Conservation (phyloP, 2,113 vertebrate genomes). For the Ptyas mucosa region DNA sequence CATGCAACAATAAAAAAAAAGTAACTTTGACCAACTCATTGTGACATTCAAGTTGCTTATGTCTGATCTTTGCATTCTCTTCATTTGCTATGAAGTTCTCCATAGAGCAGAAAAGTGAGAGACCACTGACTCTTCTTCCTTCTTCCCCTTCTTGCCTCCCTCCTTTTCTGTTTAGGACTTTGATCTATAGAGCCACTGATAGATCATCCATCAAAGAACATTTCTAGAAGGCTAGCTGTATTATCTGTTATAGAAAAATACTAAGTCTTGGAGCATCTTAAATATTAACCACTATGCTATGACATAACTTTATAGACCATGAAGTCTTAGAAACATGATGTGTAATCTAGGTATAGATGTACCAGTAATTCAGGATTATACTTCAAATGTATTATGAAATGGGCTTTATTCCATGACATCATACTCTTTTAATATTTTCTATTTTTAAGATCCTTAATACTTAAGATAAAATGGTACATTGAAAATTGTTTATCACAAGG, state of each 20-base stretch:
- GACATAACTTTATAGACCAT: not conserved
- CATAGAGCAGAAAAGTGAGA: not conserved
- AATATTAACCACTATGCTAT: not conserved
- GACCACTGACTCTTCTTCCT: not conserved
- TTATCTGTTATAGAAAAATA: not conserved
- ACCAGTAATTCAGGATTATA: not conserved
- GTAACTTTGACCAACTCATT: not conserved
- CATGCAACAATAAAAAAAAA: not conserved
- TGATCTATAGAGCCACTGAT: not conserved
- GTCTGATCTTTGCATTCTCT: not conserved
- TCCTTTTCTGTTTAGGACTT: not conserved
- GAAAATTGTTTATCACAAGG: not conserved
- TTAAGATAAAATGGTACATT: not conserved
- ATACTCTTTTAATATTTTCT: not conserved
- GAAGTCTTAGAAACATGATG: not conserved
- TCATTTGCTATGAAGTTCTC: not conserved
- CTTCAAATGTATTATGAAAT: not conserved
- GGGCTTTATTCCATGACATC: not conserved
- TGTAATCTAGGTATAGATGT: not conserved
- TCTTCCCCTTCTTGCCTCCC: not conserved
- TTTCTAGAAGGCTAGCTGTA: not conserved
- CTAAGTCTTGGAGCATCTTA: not conserved
- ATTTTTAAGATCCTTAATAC: not conserved
- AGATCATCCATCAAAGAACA: not conserved
- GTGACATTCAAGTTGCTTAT: not conserved